Percentiles rank a stretch among this genome's conserved stretches.
Evolutionary conservation across 2,888 invertebrate genomes (phyloP).

Genomic region (Argyra leucocephala): DNA sequence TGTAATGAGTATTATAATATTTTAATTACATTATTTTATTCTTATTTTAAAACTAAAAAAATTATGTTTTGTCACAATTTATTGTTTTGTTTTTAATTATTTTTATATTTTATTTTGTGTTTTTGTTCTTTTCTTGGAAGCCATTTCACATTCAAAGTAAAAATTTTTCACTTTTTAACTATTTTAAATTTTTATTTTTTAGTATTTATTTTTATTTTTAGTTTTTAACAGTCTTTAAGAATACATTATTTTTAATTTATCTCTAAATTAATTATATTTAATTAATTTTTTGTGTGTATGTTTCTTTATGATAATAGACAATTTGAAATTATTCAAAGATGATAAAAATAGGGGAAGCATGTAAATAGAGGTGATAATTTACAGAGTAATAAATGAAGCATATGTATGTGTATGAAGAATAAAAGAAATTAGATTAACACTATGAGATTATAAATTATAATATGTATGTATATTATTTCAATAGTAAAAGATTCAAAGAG

Average conservation of each 20-base stretch:
- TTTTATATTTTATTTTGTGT: neutral
- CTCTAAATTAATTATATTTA: too few relatives aligned
- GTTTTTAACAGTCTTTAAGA: constrained; percentile 4
- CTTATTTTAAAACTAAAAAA: neutral
- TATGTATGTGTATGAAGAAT: too few relatives aligned
- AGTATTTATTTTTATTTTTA: neutral
- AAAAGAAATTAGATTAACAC: too few relatives aligned
- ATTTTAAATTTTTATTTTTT: neutral
- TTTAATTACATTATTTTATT: neutral
- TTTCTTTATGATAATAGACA: too few relatives aligned
- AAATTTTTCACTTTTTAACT: neutral
- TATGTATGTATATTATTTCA: too few relatives aligned
- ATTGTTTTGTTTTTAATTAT: neutral
- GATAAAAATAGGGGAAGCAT: too few relatives aligned
- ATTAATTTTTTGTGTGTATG: too few relatives aligned
- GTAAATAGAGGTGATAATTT: too few relatives aligned
- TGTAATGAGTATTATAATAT: constrained; percentile 3
- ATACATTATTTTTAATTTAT: neutral
- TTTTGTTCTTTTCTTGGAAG: constrained; percentile 5
- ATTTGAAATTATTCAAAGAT: too few relatives aligned
- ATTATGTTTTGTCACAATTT: constrained; percentile 3
- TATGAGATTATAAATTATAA: too few relatives aligned
- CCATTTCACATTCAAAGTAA: constrained; percentile 1
- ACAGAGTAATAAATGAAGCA: too few relatives aligned
- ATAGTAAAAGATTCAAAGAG: too few relatives aligned